Conservation (phyloP, 92 coral and sea anemone genomes). For the Palythoa caribaeorum region DNA sequence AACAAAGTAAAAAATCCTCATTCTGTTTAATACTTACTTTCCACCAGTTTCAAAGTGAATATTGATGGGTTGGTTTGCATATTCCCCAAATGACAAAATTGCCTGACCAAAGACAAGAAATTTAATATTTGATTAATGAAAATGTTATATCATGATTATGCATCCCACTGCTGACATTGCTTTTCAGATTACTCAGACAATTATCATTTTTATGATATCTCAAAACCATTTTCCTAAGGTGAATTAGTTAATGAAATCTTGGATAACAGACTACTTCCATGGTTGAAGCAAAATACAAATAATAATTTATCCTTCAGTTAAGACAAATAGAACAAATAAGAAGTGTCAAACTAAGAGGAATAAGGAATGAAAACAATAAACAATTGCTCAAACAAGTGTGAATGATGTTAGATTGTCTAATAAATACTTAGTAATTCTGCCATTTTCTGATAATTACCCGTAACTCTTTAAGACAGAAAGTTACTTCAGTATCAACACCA, state of each 20-base stretch:
- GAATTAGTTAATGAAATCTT: no score
- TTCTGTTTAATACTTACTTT: slow-evolving; percentile 74
- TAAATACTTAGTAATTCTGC: no score
- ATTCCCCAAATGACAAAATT: slow-evolving; percentile 94
- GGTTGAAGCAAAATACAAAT: no score
- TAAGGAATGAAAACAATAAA: no score
- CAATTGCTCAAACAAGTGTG: not conserved
- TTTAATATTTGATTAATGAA: not conserved
- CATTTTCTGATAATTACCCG: slow-evolving; percentile 64
- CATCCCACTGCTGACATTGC: no score
- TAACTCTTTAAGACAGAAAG: slow-evolving; percentile 96
- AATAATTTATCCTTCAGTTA: no score
- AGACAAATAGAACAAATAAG: no score
- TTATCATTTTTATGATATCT: no score
- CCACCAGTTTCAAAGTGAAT: slow-evolving; percentile 97
- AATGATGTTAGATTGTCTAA: not conserved
- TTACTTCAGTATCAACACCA: slow-evolving; percentile 97
- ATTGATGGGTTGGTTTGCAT: slow-evolving; percentile 82
- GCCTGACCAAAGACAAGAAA: slow-evolving; percentile 59
- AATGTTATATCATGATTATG: not conserved
- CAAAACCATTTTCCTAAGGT: no score
- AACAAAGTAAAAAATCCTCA: not conserved
- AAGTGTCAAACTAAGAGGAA: no score
- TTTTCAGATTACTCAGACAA: no score
- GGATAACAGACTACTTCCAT: no score